Evolutionary conservation across 2,888 invertebrate species (phyloP).

Genomic region (Pheosia gnoma): DNA sequence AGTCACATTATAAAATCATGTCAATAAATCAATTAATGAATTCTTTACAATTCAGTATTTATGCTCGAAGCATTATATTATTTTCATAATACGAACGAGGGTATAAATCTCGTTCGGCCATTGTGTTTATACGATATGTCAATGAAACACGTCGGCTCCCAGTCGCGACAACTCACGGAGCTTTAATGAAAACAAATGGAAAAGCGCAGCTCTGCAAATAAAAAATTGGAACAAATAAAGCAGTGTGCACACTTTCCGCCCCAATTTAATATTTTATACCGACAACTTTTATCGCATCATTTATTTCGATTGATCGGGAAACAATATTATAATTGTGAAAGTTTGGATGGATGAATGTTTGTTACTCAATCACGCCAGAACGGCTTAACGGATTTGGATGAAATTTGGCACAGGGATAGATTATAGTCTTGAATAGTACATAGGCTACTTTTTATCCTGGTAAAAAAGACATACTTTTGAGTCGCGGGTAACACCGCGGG

Average conservation of each 20-base stretch:
- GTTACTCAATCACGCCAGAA: too few species aligned
- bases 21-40: not conserved
- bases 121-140: slow-evolving; percentile 37
- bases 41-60: not conserved
- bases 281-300: too few species aligned
- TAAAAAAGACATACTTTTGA: too few species aligned
- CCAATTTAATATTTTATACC: not conserved
- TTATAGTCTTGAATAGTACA: too few species aligned
- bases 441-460: too few species aligned
- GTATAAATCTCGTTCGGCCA: slow-evolving; percentile 25
- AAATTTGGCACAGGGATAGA: too few species aligned
- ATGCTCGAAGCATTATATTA: not conserved
- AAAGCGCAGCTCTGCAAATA: slow-evolving; percentile 57
- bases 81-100: not conserved
- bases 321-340: too few species aligned
- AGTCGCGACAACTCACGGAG: slow-evolving; percentile 51
- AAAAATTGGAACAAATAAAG: slow-evolving; percentile 26
- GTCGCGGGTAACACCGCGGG: too few species aligned
- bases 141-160: slow-evolving; percentile 55
- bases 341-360: too few species aligned
- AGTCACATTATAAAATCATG: too few species aligned
- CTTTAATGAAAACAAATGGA: slow-evolving; percentile 79
- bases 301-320: too few species aligned
- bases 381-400: too few species aligned
- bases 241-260: not conserved